A percentile compares a stretch with the other conserved stretches of the same genome.
Evolutionary conservation across 2,797 vertebrate genomes (phyloP).

Genomic region (Ceryle rudis): DNA sequence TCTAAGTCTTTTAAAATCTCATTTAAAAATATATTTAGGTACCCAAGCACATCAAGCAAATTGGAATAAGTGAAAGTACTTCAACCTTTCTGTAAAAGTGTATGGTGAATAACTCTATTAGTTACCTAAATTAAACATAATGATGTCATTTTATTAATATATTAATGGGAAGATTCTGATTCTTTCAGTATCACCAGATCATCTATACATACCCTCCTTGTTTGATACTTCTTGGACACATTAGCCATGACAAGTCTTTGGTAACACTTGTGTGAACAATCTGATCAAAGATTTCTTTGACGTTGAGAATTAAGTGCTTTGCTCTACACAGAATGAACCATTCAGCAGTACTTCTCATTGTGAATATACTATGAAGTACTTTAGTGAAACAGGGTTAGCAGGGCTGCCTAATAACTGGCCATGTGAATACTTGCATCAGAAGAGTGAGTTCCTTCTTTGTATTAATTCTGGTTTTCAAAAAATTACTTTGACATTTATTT

Average conservation of each 20-base stretch:
- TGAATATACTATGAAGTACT: not conserved
- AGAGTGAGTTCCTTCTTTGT: not conserved
- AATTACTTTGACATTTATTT: not conserved
- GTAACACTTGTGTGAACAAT: not conserved
- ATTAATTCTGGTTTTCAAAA: not conserved
- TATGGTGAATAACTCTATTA: not conserved
- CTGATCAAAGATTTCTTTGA: not conserved
- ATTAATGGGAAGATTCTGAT: not conserved
- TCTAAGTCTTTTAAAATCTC: not conserved
- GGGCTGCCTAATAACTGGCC: not conserved
- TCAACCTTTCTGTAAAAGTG: not conserved
- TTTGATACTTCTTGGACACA: not conserved
- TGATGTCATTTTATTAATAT: not conserved
- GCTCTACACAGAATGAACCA: not conserved
- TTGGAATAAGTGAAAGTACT: not conserved
- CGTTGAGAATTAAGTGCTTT: not conserved
- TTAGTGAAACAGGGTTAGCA: not conserved
- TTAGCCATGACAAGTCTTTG: not conserved
- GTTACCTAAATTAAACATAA: not conserved
- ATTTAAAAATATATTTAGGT: not conserved
- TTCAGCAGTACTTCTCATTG: not conserved
- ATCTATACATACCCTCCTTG: not conserved
- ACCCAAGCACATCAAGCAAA: not conserved
- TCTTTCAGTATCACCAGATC: not conserved
- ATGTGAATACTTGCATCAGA: not conserved